These are phyloP conservation scores for Chauna torquata DNA, from an alignment of 2,113 vertebrate genomes.

Conservation along the genomic window DNA sequence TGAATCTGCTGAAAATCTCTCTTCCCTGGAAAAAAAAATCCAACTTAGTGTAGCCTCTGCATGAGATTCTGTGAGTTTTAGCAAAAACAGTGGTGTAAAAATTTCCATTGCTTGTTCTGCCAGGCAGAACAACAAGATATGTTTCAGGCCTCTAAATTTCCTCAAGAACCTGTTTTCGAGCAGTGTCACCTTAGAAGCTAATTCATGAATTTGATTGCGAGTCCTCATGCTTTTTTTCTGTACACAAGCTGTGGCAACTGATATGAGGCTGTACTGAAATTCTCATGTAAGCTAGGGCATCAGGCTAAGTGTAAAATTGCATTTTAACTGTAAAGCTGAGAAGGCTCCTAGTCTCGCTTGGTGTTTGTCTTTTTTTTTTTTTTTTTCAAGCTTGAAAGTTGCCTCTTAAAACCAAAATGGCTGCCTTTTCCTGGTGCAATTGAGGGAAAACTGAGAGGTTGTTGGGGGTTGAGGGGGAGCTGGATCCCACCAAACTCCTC, in stretches of 20 bases:
- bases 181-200: background rate
- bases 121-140: background rate
- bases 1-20: background rate
- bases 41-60: background rate
- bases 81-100: background rate
- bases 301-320: background rate
- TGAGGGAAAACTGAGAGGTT: constrained; percentile 20
- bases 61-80: background rate
- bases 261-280: background rate
- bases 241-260: background rate
- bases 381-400: constrained; percentile 18
- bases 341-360: background rate
- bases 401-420: constrained; percentile 25
- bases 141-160: background rate
- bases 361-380: background rate
- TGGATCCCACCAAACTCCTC: background rate
- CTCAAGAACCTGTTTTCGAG: background rate
- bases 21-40: background rate
- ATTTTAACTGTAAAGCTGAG: background rate
- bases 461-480: background rate
- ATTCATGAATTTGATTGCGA: rapidly evolving
- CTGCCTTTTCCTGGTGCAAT: background rate
- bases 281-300: background rate
- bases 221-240: background rate
- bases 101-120: background rate